Evolutionary conservation across 37 sponge, comb jelly and placozoan species (phyloP), one percentile per base, ranked within the genome.

Genomic region (Lycopodina hypogea): DNA sequence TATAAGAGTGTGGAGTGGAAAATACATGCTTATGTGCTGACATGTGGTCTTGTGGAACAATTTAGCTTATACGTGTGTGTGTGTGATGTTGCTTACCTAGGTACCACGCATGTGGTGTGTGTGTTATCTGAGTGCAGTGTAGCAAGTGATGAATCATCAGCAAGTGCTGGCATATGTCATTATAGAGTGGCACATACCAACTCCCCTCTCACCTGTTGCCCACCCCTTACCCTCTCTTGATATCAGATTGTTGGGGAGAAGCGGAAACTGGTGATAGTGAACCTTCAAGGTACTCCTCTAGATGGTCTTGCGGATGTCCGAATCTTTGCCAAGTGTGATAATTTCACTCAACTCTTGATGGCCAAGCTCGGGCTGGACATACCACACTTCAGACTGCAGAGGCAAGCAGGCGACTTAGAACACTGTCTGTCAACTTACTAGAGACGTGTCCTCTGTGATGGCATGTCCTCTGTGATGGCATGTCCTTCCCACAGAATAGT

Each of bases 321-420:
- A 62, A 84, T 92, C 19, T 74, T 69, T 81, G 88, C 82, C 41
- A 92, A 88, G 72, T 79, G 81, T 80, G 93, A 92, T 30, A 81
- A 90, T 28, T 79, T 90, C 28, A 55, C 63, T n/a, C 63, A 28
- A 56, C 56, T 90, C 65, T 29, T 90, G 41, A 85, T 81, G 82
- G 37, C 36, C 57, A 90, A 85, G 45, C 63, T 90, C 61, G 81
- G 72, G 38, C 30, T 90, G 66, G 78, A 78, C 23, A 80, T 90
- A 7, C 90, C 90, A 0, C 72, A 85, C 64, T 90, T 90, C 53
- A 48, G 77, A 11, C 77, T 90, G 17, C 64, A 41, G 63, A 84
- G 89, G 83, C 72, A 45, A 42, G 41, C 21, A 29, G 28, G 23
- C 72, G 3, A 11, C 34, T 18, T n/a, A n/a, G n/a, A n/a, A n/a